These are phyloP conservation scores for Drosophila conformis DNA, from an alignment of 2,888 invertebrate species.

Conservation along the genomic window DNA sequence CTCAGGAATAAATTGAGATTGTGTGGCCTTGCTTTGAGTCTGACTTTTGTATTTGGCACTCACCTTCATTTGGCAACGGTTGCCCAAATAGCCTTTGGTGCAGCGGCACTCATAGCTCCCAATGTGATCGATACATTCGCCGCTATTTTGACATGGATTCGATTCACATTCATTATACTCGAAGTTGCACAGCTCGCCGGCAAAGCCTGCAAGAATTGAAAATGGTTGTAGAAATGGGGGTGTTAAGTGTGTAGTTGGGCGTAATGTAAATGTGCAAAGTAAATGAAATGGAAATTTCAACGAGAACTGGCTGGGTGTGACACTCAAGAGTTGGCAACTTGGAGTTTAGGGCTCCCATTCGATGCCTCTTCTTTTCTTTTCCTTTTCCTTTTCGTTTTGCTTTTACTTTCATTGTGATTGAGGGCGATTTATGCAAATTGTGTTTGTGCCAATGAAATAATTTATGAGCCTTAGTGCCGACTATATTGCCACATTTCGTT, in stretches of 20 bases:
- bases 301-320: conserved; percentile 30
- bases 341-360: not conserved
- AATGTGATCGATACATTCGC: conserved; percentile 90
- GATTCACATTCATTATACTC: conserved; percentile 92
- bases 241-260: conserved; percentile 4
- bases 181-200: conserved; percentile 90
- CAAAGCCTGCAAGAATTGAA: conserved; percentile 86
- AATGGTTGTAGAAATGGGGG: conserved; percentile 11
- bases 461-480: conserved; percentile 73
- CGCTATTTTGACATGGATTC: conserved; percentile 90
- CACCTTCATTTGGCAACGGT: conserved; percentile 90
- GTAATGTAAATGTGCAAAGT: conserved; percentile 77
- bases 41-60: conserved; percentile 52
- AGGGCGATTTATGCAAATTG: conserved; percentile 82
- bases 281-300: conserved; percentile 81
- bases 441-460: conserved; percentile 80
- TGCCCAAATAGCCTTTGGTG: conserved; percentile 89
- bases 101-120: conserved; percentile 89
- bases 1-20: not conserved
- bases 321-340: conserved; percentile 37
- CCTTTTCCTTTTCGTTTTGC: conserved; percentile 15
- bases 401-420: conserved; percentile 63
- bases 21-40: not conserved
- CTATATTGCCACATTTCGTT: conserved; percentile 44
- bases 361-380: conserved; percentile 13